Evolutionary conservation across 2,888 invertebrate genomes (phyloP).

Genomic region (Xylocampa areola): DNA sequence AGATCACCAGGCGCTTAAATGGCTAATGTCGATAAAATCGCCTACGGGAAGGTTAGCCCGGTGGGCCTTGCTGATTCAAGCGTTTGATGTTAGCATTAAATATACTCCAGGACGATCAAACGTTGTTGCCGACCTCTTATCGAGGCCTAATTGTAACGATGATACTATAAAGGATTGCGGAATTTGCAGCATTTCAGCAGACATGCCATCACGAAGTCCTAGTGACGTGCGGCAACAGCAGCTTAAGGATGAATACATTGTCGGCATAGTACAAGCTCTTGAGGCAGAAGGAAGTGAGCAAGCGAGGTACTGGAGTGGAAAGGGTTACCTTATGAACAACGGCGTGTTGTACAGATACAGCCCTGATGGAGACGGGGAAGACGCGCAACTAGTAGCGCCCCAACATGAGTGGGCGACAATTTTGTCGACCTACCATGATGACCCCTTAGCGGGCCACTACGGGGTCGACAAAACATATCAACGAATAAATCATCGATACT

Average conservation of each 20-base stretch:
- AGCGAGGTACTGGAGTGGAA: conserved; percentile 24
- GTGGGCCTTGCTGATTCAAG: conserved; percentile 16
- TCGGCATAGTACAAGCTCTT: conserved; percentile 19
- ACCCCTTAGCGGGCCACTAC: conserved; percentile 35
- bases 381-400: conserved; percentile 33
- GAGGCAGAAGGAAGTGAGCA: conserved; percentile 14
- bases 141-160: conserved; percentile 35
- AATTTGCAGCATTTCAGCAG: conserved; percentile 9
- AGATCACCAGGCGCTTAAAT: no score
- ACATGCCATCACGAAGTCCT: conserved; percentile 4
- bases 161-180: neutral
- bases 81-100: conserved; percentile 11
- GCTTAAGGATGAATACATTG: conserved; percentile 21
- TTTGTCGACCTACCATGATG: conserved; percentile 27
- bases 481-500: conserved; percentile 6
- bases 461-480: conserved; percentile 23
- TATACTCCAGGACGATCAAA: conserved; percentile 32
- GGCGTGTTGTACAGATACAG: conserved; percentile 24
- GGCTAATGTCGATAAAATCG: no score
- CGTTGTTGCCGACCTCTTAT: conserved; percentile 42
- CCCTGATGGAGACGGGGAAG: conserved; percentile 20
- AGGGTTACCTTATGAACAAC: conserved; percentile 25
- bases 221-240: conserved; percentile 22
- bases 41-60: no score
- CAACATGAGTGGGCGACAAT: conserved; percentile 27